phyloP scores from a whole-genome alignment of 37 sponge, comb jelly and placozoan species.

The Spongilla lacustris region DNA sequence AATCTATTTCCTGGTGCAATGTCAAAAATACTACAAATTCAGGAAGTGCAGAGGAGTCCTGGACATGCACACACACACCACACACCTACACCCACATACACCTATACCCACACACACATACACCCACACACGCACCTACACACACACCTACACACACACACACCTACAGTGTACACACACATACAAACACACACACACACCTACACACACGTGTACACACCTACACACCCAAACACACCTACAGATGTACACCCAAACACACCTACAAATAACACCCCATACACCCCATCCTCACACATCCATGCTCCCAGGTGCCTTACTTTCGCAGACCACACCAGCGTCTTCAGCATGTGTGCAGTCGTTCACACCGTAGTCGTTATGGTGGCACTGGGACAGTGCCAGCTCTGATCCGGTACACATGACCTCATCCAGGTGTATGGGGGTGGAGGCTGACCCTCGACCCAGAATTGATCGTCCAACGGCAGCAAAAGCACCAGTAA shows the following conservation, averaged over 20 bases:
- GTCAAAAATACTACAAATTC: too few species aligned
- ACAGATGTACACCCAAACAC: conserved; percentile 21
- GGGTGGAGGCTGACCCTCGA: neutral
- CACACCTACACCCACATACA: neutral
- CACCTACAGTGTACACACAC: neutral
- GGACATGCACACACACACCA: neutral
- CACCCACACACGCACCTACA: neutral
- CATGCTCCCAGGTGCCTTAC: conserved; percentile 17
- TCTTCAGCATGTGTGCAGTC: conserved; percentile 69
- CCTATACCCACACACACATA: neutral
- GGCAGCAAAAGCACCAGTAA: conserved; percentile 28
- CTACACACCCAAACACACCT: neutral
- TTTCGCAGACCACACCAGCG: conserved; percentile 77
- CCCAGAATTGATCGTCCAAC: neutral
- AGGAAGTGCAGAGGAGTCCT: too few species aligned
- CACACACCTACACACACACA: neutral
- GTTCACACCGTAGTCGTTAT: conserved; percentile 37
- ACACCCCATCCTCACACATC: conserved; percentile 20
- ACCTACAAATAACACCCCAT: too few species aligned
- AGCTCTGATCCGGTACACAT: conserved; percentile 58
- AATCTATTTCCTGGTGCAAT: too few species aligned
- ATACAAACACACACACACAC: neutral
- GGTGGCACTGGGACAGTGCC: conserved; percentile 52
- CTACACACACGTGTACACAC: conserved; percentile 6
- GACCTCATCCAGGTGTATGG: conserved; percentile 68